Evolutionary conservation across 2,113 vertebrate genomes (phyloP).

Genomic region (Marcusenius ussheri): DNA sequence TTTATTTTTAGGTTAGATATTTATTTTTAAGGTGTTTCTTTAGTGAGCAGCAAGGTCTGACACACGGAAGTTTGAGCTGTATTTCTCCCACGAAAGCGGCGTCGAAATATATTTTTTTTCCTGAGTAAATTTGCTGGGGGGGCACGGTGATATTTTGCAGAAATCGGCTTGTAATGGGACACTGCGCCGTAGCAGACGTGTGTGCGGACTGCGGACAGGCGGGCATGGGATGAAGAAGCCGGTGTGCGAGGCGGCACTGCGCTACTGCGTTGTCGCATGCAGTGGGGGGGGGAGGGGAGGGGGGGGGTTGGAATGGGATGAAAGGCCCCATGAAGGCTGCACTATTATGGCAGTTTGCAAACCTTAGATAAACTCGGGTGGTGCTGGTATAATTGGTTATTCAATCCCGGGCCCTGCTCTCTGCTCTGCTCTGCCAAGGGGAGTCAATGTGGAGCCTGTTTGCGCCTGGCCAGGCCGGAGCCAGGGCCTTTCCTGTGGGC

Average conservation of each 20-base stretch:
- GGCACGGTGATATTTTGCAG: neutral
- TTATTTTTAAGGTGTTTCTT: neutral
- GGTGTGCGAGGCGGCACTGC: conserved; percentile 27
- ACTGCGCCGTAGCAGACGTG: neutral
- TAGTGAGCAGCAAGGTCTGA: neutral
- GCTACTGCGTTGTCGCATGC: conserved; percentile 52
- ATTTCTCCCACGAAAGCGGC: neutral
- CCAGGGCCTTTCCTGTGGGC: conserved; percentile 98
- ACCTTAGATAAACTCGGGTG: conserved; percentile 87
- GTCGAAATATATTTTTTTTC: neutral
- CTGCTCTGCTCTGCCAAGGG: conserved; percentile 83
- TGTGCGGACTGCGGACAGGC: neutral
- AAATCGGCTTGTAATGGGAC: neutral
- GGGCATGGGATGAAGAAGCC: neutral
- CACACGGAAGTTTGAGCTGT: neutral
- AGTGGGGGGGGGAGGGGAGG: conserved; percentile 63
- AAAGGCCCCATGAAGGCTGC: conserved; percentile 76
- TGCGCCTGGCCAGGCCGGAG: conserved; percentile 73
- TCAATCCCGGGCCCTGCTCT: conserved; percentile 84
- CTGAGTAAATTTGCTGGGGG: neutral
- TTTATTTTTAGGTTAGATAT: neutral
- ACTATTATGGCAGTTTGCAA: conserved; percentile 83
- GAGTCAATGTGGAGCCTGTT: conserved; percentile 93
- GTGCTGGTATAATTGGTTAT: conserved; percentile 93
- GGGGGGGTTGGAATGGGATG: conserved; percentile 71